A percentile compares a stretch with the other conserved stretches of the same genome.
Evolutionary conservation across 2,113 vertebrate genomes (phyloP).

Genomic region (Anseranas semipalmata): DNA sequence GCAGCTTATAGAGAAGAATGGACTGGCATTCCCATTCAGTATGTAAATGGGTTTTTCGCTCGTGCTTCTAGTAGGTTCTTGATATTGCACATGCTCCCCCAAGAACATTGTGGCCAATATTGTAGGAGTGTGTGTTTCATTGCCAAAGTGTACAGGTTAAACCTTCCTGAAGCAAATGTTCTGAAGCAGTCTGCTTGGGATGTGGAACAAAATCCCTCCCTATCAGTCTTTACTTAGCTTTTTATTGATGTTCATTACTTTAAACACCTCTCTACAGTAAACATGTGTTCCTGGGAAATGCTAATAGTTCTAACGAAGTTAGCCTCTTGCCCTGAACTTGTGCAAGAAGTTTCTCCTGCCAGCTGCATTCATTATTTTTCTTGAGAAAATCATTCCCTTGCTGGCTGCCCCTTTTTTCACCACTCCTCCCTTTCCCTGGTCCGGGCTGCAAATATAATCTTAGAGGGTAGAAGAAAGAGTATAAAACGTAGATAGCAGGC

Average conservation of each 20-base stretch:
- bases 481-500: background rate
- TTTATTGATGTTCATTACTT: conserved; percentile 17
- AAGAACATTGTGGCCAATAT: background rate
- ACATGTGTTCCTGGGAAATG: background rate
- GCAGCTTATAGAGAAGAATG: conserved; percentile 89
- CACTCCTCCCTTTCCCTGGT: background rate
- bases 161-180: background rate
- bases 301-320: conserved; percentile 13
- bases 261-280: background rate
- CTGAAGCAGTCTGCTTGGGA: conserved; percentile 16
- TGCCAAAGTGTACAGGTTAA: background rate
- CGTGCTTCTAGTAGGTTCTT: background rate
- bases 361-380: background rate
- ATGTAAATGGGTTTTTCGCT: conserved; percentile 63
- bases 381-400: background rate
- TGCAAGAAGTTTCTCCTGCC: background rate
- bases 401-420: background rate
- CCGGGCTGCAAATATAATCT: background rate
- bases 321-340: conserved; percentile 30
- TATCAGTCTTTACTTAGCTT: background rate
- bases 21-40: conserved; percentile 97
- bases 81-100: background rate
- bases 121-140: background rate
- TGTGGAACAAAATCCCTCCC: background rate
- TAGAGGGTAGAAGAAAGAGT: background rate